Evolutionary conservation across 2,888 invertebrate species (phyloP), one percentile per base, ranked within the genome.

Genomic region (Cecidostiba fungosa): DNA sequence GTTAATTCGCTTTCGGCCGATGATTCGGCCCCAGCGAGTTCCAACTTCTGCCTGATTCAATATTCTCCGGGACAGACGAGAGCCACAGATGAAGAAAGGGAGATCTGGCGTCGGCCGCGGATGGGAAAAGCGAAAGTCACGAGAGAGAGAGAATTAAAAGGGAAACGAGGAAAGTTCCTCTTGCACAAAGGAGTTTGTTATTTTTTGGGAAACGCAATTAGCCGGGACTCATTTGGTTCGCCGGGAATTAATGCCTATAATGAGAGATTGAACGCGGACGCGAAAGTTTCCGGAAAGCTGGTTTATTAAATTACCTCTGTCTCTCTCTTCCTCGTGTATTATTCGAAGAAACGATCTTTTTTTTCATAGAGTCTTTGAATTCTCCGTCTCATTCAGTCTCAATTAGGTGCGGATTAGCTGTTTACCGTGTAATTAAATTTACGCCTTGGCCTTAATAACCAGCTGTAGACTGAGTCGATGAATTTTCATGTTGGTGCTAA

Each of bases 1-100:
- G 62, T 47, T 80, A 73, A 80, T 80, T 81, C 23, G 23, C 12
- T 76, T 74, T 32, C 43, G 54, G 16, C 29, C 70, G 12, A 50
- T 79, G 12, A 50, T 79, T 70, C 43, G 14, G 43, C 43, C 43
- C 39, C 16, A 10, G n/a, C 26, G 36, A 66, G 47, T 81, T 81
- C 39, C 59, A 29, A 36, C 16, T 26, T 72, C 43, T 16, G 36
- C 5, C 8, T 66, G 82, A 74, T 74, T 74, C 43, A 62, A 82
- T 82, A 82, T 47, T 80, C 72, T 23, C 39, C 36, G 29, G 16
- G 10, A 36, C n/a, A 16, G 62, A 26, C 2, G 43, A 16, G n/a
- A 29, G 76, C n/a, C 12, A 3, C 10, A 59, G 77, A 32, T 16
- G 14, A 69, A 78, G 69, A 69, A 69, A 19, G 69, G 66, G 10